A percentile compares a stretch with the other conserved stretches of the same genome.
These are phyloP conservation scores for Nezara viridula DNA, from an alignment of 2,888 invertebrate species.

Conservation along the genomic window DNA sequence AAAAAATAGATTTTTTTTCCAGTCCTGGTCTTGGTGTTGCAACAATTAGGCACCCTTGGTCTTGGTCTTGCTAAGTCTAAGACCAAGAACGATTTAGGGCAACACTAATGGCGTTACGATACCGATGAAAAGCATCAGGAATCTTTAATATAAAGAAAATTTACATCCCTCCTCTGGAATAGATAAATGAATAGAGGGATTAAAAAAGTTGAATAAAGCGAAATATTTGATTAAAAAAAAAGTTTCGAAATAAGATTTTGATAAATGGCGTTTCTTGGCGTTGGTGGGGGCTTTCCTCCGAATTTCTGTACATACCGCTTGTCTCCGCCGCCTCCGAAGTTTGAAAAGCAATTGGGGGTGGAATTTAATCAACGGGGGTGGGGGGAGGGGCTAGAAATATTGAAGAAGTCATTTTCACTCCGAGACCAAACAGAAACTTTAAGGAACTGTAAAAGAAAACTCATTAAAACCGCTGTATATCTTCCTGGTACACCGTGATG, in stretches of 20 bases:
- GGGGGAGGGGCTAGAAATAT: conserved; percentile 12
- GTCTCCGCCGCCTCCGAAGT: not conserved
- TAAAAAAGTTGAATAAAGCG: not conserved
- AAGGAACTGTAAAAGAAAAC: conserved; percentile 45
- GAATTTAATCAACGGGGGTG: not conserved
- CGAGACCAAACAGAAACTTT: conserved; percentile 49
- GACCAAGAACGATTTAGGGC: no score
- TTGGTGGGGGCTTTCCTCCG: not conserved
- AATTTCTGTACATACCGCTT: conserved; percentile 28
- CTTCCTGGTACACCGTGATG: not conserved
- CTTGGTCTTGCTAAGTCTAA: no score
- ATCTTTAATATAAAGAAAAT: not conserved
- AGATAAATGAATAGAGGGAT: not conserved
- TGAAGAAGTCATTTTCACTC: conserved; percentile 49
- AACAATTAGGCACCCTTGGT: no score
- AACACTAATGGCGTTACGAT: no score
- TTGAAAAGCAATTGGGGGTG: conserved; percentile 9
- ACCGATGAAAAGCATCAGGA: no score
- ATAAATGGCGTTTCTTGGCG: not conserved
- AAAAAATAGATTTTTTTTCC: no score
- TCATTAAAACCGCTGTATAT: conserved; percentile 48
- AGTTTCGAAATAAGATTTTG: not conserved
- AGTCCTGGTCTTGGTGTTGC: no score
- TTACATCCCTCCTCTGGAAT: not conserved
- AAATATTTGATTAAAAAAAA: not conserved